These are phyloP conservation scores for Boulengeromyrus knoepffleri DNA, from an alignment of 2,113 vertebrate genomes.

Conservation along the genomic window DNA sequence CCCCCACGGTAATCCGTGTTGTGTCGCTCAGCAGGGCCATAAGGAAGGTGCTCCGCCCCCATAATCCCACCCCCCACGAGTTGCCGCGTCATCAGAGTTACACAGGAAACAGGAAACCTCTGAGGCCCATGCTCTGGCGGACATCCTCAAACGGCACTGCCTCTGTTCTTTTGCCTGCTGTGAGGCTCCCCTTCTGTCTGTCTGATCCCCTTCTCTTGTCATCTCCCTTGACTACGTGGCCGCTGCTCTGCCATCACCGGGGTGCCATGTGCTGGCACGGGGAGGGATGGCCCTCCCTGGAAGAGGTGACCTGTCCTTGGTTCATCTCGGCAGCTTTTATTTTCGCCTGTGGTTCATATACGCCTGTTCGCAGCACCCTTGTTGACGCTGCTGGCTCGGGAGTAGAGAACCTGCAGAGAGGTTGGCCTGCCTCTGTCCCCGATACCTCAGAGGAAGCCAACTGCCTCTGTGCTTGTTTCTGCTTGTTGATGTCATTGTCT, in stretches of 20 bases:
- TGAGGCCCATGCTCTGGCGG: neutral
- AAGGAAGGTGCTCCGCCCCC: neutral
- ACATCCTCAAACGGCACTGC: constrained; percentile 11
- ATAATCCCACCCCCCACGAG: neutral
- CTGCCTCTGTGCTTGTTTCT: neutral
- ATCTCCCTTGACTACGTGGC: neutral
- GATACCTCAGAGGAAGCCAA: neutral
- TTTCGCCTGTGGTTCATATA: neutral
- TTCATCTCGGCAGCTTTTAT: neutral
- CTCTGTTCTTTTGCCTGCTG: constrained; percentile 8
- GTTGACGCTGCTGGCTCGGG: neutral
- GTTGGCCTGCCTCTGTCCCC: neutral
- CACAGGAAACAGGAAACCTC: constrained; percentile 22
- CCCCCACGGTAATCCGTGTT: neutral
- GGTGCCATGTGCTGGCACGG: constrained; percentile 21
- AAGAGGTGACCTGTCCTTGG: constrained; percentile 10
- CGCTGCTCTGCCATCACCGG: neutral
- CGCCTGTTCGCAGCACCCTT: neutral
- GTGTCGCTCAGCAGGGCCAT: neutral
- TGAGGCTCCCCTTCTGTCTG: neutral
- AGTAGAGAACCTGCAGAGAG: neutral
- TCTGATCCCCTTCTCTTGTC: neutral
- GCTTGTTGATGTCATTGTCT: neutral
- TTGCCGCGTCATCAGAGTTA: constrained; percentile 8
- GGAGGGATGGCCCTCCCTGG: neutral